Evolutionary conservation across 2,797 vertebrate species (phyloP).

Genomic region (Neosilurus mollespiculum): DNA sequence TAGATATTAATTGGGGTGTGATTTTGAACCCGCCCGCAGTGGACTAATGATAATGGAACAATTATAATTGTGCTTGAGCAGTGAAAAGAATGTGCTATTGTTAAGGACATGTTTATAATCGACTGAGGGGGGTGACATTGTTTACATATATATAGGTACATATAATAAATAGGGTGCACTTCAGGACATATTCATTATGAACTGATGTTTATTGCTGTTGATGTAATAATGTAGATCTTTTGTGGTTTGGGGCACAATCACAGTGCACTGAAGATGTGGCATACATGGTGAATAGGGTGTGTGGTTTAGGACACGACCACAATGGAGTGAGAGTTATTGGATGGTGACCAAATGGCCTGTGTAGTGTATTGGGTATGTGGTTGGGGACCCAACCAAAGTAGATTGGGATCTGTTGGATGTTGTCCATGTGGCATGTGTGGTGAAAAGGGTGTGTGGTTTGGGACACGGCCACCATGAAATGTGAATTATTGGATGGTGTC

Average conservation of each 20-base stretch:
- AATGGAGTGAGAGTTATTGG: no score
- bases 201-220: no score
- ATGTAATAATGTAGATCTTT: no score
- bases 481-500: no score
- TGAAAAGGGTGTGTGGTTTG: background rate
- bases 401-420: background rate
- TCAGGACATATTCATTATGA: no score
- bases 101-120: background rate
- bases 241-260: background rate
- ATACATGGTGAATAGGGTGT: background rate
- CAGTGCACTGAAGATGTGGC: background rate
- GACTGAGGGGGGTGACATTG: background rate
- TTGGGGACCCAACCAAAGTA: background rate
- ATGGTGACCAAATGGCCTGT: no score
- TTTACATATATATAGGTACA: background rate
- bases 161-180: background rate
- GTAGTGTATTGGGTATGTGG: background rate
- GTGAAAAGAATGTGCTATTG: background rate
- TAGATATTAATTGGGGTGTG: no score
- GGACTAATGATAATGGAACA: background rate
- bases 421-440: background rate
- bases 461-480: no score
- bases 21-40: background rate
- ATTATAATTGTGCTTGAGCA: background rate
- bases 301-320: background rate